Evolutionary conservation across 2,888 invertebrate species (phyloP).

Genomic region (Dasysyrphus tricinctus): DNA sequence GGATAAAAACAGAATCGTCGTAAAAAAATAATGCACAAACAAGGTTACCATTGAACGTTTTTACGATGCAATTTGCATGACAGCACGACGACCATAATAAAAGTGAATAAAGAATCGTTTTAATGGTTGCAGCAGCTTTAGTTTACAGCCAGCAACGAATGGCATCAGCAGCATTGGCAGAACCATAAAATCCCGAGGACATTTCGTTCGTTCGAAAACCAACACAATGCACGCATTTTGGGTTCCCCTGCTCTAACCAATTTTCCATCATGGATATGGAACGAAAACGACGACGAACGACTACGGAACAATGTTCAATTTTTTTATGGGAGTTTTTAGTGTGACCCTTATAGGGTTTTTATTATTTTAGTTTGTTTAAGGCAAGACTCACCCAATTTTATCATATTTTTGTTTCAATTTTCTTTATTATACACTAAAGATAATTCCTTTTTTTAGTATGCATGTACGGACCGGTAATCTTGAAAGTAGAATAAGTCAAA

Average conservation of each 20-base stretch:
- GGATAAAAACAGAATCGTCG: conserved; percentile 16
- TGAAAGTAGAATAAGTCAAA: no score
- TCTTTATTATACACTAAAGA: no score
- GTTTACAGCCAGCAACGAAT: conserved; percentile 9
- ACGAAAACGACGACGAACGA: not conserved
- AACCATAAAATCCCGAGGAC: conserved; percentile 66
- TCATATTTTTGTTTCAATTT: not conserved
- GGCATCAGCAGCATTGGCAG: conserved; percentile 47
- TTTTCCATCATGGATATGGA: not conserved
- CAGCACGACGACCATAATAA: conserved; percentile 71
- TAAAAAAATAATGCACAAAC: conserved; percentile 55
- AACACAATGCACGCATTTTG: conserved; percentile 58
- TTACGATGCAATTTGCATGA: conserved; percentile 75
- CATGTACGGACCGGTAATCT: no score
- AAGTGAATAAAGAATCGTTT: conserved; percentile 72
- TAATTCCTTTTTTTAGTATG: no score
- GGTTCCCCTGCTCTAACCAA: conserved; percentile 10
- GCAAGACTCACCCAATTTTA: not conserved
- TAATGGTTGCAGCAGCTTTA: conserved; percentile 69
- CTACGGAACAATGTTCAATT: conserved; percentile 36
- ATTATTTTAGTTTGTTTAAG: not conserved
- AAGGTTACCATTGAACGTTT: conserved; percentile 73
- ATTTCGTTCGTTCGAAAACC: conserved; percentile 41
- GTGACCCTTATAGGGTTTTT: conserved; percentile 17
- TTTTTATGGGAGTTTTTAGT: conserved; percentile 45